Base-by-base conservation (phyloP, 2,797 vertebrate species). In the Chaetophractus vellerosus region DNA sequence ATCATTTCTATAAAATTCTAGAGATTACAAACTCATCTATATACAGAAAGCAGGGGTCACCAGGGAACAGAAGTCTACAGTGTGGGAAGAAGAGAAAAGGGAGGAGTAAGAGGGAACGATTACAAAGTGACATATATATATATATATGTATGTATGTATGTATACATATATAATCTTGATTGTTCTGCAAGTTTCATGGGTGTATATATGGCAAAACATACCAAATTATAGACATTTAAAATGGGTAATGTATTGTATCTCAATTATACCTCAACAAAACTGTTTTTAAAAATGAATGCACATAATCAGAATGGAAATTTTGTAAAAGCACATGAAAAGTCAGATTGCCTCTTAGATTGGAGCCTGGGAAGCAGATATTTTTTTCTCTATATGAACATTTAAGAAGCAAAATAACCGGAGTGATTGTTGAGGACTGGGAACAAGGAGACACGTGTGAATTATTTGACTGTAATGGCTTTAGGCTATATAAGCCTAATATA, bases 191-290 rank as follows among this genome's bases (percentile, higher is more conserved):
- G 28, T 79, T 91, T 91, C 64, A 79, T 71, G n/a, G 16, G n/a
- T 69, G n/a, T 64, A 88, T 50, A 63, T 69, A 76, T 50, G 55
- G 52, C 38, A 71, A 78, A 88, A 76, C 28, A 33, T 38, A 74
- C 10, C 45, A 83, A 78, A 71, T 38, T 82, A 6, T 71, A 95
- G 31, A 75, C 28, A 69, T 91, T 48, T 78, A 72, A 64, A 74
- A 91, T 33, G 4, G 45, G 4, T 14, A 45, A 24, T 26, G 21
- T 38, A 78, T 87, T 69, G 71, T 82, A 52, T 16, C 6, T 38
- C 64, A 90, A 61, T 63, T 88, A 71, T 28, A 81, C 7, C 7
- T 66, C 66, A 81, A 69, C 68, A 86, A 85, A 89, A 38, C 11
- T 72, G 31, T 57, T 92, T 71, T 26, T 36, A 86, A 87, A 85